Evolutionary conservation across 1,140 invertebrate species (phyloP), one percentile per base, ranked within the genome.

Genomic region (Anastrepha obliqua): DNA sequence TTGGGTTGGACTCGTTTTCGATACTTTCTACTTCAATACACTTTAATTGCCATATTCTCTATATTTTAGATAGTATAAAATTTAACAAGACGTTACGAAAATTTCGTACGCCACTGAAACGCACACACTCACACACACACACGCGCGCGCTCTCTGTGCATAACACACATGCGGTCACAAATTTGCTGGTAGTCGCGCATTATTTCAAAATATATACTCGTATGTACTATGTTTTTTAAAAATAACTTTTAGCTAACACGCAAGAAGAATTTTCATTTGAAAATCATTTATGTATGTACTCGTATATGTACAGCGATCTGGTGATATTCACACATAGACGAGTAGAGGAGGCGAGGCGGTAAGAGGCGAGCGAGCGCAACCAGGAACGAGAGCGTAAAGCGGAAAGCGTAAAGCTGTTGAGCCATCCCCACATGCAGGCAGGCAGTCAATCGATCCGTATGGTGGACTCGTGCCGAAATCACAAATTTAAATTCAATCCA

Each of bases 191-290:
- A 90, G 90, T 88, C 87, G 86, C 86, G 20, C 64, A 55, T 87
- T 70, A 20, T 65, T 67, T 67, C 39, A 44, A 51, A 67, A 65
- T 64, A 29, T 87, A 88, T 78, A 86, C n/a, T n/a, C 17, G 39
- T 81, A 81, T 81, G 29, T 47, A 81, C 44, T 9, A 85, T 60
- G 17, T 86, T 91, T 92, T 91, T 91, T 92, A 92, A 92, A 92
- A 92, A 92, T 92, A 92, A 91, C 91, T 92, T 92, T 92, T 91
- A 92, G 91, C 91, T 92, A 92, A 91, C 91, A 92, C 91, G 90
- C 91, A 92, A 92, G 91, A 90, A 89, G 91, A 92, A 92, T 91
- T 92, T 92, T 90, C 90, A 92, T 90, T 90, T 89, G 89, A 91
- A 86, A 81, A 60, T 39, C 42, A 74, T 74, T 17, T 74, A 74